Evolutionary conservation across 1,140 invertebrate species (phyloP).

Genomic region (Halyomorpha halys): DNA sequence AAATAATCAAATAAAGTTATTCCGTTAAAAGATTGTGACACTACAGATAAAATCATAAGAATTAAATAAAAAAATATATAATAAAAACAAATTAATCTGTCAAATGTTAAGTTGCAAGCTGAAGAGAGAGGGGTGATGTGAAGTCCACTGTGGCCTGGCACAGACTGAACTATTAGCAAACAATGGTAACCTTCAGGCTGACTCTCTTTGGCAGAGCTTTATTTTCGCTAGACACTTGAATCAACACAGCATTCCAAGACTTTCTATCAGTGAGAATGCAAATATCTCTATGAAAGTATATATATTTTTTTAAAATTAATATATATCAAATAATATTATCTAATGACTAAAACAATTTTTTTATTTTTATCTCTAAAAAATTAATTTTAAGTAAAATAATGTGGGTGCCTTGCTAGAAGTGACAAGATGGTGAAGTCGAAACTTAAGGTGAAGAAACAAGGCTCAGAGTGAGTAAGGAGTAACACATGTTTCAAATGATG

Average conservation of each 20-base stretch:
- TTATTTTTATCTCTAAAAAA: neutral
- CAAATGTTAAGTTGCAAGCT: neutral
- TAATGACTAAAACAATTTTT: neutral
- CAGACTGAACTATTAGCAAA: constrained; percentile 14
- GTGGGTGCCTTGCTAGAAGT: neutral
- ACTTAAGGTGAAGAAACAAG: no score
- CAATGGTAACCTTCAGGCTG: constrained; percentile 10
- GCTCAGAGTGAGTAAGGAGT: no score
- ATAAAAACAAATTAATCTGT: no score
- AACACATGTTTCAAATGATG: no score
- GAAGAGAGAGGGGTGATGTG: neutral
- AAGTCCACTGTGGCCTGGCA: neutral
- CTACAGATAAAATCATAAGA: no score
- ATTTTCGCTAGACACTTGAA: constrained; percentile 5
- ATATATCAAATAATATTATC: neutral
- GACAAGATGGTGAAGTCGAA: no score
- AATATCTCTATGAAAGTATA: no score
- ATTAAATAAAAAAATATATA: no score
- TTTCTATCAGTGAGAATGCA: no score
- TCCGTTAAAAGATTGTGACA: no score
- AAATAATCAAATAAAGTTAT: no score
- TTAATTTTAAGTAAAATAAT: neutral
- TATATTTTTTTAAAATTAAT: no score
- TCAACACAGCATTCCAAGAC: neutral
- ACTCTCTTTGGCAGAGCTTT: neutral